Conservation (phyloP, 30 jellyfish, hydroid and myxozoan species). For the Cassiopea xamachana region DNA sequence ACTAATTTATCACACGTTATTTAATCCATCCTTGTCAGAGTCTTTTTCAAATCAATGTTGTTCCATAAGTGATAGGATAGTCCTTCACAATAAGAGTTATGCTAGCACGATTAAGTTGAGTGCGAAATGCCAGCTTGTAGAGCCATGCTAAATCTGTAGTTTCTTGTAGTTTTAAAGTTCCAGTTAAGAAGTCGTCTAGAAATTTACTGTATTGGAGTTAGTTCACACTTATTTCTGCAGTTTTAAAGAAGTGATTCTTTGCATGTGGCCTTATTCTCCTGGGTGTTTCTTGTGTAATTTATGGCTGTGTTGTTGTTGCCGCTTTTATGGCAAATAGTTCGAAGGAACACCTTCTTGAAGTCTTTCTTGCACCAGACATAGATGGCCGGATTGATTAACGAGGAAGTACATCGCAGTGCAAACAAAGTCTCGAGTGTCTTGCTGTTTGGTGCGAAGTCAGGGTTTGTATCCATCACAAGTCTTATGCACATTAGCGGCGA, state of each 20-base stretch:
- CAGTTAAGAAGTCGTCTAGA: too few species aligned
- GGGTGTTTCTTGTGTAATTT: neutral
- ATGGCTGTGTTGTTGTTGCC: neutral
- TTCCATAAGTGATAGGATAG: too few species aligned
- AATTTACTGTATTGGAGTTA: too few species aligned
- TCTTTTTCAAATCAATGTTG: too few species aligned
- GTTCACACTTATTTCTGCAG: neutral
- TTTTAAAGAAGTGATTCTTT: neutral
- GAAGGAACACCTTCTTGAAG: conserved; percentile 13
- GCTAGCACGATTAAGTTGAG: too few species aligned
- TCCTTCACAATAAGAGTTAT: too few species aligned
- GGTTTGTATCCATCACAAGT: conserved; percentile 43
- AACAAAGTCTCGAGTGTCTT: conserved; percentile 30
- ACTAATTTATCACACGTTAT: too few species aligned
- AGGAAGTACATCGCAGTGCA: conserved; percentile 23
- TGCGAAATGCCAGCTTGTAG: too few species aligned
- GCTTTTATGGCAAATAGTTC: neutral
- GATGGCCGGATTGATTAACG: conserved; percentile 44
- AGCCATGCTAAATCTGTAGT: too few species aligned
- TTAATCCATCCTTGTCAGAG: too few species aligned
- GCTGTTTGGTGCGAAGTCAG: neutral
- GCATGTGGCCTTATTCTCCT: neutral
- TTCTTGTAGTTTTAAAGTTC: too few species aligned
- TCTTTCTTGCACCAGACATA: conserved; percentile 66
- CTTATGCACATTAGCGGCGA: conserved; percentile 37